phyloP scores from a whole-genome alignment of 2,888 invertebrate genomes.

The Cheilosia grossa region DNA sequence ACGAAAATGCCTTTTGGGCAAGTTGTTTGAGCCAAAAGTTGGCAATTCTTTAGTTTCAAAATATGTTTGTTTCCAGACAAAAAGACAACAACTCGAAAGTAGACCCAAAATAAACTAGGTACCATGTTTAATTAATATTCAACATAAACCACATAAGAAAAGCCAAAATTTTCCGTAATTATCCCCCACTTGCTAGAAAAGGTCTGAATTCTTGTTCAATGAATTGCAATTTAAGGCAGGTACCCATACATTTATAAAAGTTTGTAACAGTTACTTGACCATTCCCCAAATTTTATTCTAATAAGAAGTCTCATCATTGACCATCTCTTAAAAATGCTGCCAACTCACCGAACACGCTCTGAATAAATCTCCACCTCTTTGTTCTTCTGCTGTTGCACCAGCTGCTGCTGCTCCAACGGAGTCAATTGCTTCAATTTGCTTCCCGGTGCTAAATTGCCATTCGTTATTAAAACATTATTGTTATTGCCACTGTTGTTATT shows the following conservation, averaged over 20 bases:
- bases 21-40: too few species aligned
- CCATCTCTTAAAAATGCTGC: not conserved
- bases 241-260: not conserved
- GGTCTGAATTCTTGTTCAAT: too few species aligned
- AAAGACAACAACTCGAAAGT: too few species aligned
- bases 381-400: conserved; percentile 86
- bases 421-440: conserved; percentile 78
- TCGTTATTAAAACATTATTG: conserved; percentile 58
- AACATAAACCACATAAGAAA: too few species aligned
- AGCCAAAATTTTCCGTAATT: too few species aligned
- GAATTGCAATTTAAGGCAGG: not conserved
- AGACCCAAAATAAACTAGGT: too few species aligned
- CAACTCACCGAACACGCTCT: conserved; percentile 90
- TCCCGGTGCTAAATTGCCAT: conserved; percentile 68
- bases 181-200: too few species aligned
- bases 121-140: too few species aligned
- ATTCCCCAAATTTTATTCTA: not conserved
- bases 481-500: conserved; percentile 6
- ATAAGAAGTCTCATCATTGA: not conserved
- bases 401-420: conserved; percentile 80
- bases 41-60: too few species aligned
- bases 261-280: not conserved
- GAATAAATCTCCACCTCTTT: conserved; percentile 91
- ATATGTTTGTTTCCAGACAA: too few species aligned
- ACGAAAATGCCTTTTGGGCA: too few species aligned